Evolutionary conservation across 2,797 vertebrate genomes (phyloP), one percentile per base, ranked within the genome.

Genomic region (Oophaga sylvatica): DNA sequence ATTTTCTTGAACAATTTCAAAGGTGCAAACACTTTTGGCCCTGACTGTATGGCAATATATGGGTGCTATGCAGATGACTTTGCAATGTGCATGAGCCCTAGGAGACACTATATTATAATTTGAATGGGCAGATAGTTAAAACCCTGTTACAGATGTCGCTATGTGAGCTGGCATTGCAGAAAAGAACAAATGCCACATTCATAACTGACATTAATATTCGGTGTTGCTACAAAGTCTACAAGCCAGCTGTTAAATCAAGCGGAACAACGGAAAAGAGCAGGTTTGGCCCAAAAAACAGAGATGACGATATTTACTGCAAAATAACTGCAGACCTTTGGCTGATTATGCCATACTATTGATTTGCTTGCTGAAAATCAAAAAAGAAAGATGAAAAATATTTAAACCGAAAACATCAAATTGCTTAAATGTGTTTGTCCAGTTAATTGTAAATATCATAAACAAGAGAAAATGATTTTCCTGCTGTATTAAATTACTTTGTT

Each of bases 401-500:
- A 16, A 76, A 15, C 15, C 3, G 60, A 76, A 31, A 20, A 17
- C 3, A 59, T 79, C 31, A 12, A 29, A 83, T 59, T 29, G 5
- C 67, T 19, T 82, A 20, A 70, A 7, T 71, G 19, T 71, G 65
- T 83, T 31, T 35, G 19, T 71, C 81, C 48, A 71, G n/a, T 31
- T 56, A 71, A 57, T 59, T 70, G 53, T 53, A 59, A 31, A 67
- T 57, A 83, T 71, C 16, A 81, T 53, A 11, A 57, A 45, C 68
- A 83, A 56, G 16, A 71, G 26, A 35, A 71, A 83, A 83, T 71
- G 15, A 11, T 35, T 83, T 71, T 71, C 56, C 65, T 20, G 20
- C 45, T 83, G 80, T 59, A 83, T 71, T 67, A 70, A 68, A 83
- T 56, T 31, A 71, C 19, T 31, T 71, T 70, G 67, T 31, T 57